A percentile compares a stretch with the other conserved stretches of the same genome.
Evolutionary conservation across 2,113 vertebrate species (phyloP).

Genomic region (Corythoichthys haematopterus): DNA sequence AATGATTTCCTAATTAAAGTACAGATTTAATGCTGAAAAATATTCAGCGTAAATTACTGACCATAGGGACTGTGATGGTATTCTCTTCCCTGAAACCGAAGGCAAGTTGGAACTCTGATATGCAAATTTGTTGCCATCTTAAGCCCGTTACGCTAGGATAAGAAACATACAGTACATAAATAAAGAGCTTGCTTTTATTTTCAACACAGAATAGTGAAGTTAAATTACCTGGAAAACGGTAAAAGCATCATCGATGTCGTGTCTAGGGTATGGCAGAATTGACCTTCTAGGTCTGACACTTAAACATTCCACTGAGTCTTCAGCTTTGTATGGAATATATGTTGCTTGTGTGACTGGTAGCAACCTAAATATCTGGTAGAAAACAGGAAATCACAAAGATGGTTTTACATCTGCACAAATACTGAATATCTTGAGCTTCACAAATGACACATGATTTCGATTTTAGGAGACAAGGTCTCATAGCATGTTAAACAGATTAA

Average conservation of each 20-base stretch:
- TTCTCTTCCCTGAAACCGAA: slow-evolving; percentile 34
- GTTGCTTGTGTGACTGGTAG: slow-evolving; percentile 32
- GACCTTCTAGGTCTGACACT: slow-evolving; percentile 50
- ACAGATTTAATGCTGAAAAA: neutral
- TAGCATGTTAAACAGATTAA: neutral
- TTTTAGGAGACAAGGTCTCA: neutral
- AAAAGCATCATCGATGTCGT: neutral
- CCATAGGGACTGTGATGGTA: slow-evolving; percentile 5
- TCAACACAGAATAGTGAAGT: neutral
- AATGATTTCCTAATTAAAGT: neutral
- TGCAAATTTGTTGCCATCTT: slow-evolving; percentile 69
- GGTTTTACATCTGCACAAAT: no score
- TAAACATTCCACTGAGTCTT: slow-evolving; percentile 39
- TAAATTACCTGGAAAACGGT: slow-evolving; percentile 52
- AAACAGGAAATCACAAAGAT: no score
- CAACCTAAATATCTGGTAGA: slow-evolving; percentile 56
- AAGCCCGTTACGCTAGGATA: slow-evolving; percentile 74
- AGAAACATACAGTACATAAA: neutral
- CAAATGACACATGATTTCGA: neutral
- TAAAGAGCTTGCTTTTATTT: neutral
- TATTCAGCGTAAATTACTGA: neutral
- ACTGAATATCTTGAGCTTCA: no score
- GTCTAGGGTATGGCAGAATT: neutral
- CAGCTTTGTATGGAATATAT: slow-evolving; percentile 10
- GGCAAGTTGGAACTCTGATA: slow-evolving; percentile 30